Base-by-base conservation (phyloP, 1,140 invertebrate species). In the Meloidogyne floridensis region DNA sequence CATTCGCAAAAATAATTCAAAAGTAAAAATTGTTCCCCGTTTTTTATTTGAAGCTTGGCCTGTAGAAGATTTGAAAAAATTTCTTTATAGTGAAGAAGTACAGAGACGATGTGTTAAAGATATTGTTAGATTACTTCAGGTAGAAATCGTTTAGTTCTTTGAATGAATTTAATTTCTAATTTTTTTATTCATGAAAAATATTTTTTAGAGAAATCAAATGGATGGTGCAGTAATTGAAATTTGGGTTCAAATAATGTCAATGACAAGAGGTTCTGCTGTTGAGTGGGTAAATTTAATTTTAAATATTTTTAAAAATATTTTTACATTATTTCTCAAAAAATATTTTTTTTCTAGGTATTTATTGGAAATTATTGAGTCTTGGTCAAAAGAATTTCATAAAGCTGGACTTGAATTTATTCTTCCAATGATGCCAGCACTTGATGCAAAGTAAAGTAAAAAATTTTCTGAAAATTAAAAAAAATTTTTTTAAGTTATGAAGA, bases 211-310 rank as follows among this genome's bases (percentile, higher is more conserved):
- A 75, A 88, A 90, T 74, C 81, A 86, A 75, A 86, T 90, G 54
- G 84, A 89, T 56, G 87, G 87, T 7, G 87, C 83, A 13, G 88
- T 89, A 13, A 70, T 89, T 10, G 87, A 89, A 54, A 56, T 88
- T 6, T 89, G 84, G 86, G 59, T 90, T 73, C 87, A 89, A 73
- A 78, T 90, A 10, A 80, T 90, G 77, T 53, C 75, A 51, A 59
- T 32, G 43, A 83, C 84, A 2, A 18, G 80, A 13, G 83, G 85
- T 3, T 18, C 70, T n/a, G 85, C 80, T 15, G 73, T 43, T 43
- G 70, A 82, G 85, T 84, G 51, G 73, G 73, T 72, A 32, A n/a
- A 13, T 3, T 42, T 65, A 74, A 15, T 59, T 13, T 86, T 85
- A 20, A 20, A 83, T 32, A n/a, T 18, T 56, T 83, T 56, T 5